Base-by-base conservation (phyloP, 2,113 vertebrate genomes). In the Rhabdomys dilectus region DNA sequence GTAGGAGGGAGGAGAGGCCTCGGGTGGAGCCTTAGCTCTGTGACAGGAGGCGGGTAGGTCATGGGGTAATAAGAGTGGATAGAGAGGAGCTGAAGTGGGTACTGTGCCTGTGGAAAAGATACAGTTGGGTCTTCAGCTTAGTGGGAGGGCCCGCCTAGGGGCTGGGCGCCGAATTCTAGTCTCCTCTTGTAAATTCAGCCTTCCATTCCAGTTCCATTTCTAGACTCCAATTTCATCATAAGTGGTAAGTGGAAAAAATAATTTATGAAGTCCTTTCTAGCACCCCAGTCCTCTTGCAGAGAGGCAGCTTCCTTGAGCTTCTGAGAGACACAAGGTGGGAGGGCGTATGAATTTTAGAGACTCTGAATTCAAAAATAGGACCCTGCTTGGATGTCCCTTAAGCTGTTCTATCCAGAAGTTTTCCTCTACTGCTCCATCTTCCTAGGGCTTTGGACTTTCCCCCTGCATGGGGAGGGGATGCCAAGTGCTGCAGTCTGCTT, bases 321-420 rank as follows among this genome's bases (percentile, higher is more conserved):
- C 94, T 89, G 76, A 87, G 91, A 88, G 75, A 62, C n/a, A 53
- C 60, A 95, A 58, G 53, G 73, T 92, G 48, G 91, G 86, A 80
- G 75, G 34, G 51, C 75, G 53, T 51, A 62, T 91, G 76, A 70
- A 42, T 58, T 92, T 94, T 87, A 72, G 76, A 97, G 48, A 90
- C 26, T 91, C 75, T 58, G 76, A 92, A 42, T 96, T 97, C 48
- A 97, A 92, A 95, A 89, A 94, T 68, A 97, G 72, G 88, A 66
- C 66, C 42, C 53, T 75, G 86, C 36, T 73, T 78, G 73, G 66
- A 48, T 96, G 73, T 31, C 39, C 92, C 45, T 82, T 80, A 5
- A 88, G n/a, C 58, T 45, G 31, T 48, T 86, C 72, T 91, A 42
- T 16, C 64, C 34, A 95, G 92, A 77, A 42, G 36, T 42, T 51